phyloP scores from a whole-genome alignment of 2,797 vertebrate genomes.

The Scleropages formosus region DNA sequence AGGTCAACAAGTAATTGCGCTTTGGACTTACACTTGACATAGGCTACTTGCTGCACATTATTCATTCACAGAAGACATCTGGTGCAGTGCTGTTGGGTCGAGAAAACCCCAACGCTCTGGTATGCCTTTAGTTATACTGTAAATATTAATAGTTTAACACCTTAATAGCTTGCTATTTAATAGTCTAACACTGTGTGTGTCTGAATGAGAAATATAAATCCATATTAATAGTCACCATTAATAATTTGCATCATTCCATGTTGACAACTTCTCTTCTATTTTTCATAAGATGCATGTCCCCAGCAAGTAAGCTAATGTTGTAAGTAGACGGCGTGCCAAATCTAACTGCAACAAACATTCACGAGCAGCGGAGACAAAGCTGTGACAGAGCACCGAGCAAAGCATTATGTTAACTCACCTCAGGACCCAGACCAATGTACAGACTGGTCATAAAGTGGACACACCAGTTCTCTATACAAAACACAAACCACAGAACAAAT shows the following conservation, averaged over 20 bases:
- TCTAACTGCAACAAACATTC: too few relatives aligned
- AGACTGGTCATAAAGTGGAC: too few relatives aligned
- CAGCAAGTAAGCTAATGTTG: too few relatives aligned
- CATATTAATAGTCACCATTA: background rate
- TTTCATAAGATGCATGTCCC: background rate
- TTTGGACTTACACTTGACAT: constrained; percentile 21
- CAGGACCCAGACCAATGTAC: too few relatives aligned
- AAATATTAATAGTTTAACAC: background rate
- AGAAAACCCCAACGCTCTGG: background rate
- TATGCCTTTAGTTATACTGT: background rate
- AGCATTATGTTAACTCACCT: too few relatives aligned
- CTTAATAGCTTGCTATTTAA: background rate
- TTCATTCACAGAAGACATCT: background rate
- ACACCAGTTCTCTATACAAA: too few relatives aligned
- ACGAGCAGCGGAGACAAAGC: too few relatives aligned
- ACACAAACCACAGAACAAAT: too few relatives aligned
- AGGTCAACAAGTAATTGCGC: constrained; percentile 1
- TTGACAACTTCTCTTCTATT: background rate
- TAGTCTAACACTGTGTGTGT: background rate
- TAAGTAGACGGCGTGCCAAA: too few relatives aligned
- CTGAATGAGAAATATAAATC: background rate
- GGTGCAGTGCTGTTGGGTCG: background rate
- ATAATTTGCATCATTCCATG: background rate
- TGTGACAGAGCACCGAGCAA: too few relatives aligned
- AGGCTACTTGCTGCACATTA: background rate